Base-by-base conservation (phyloP, 2,797 vertebrate genomes). In the Betta splendens region DNA sequence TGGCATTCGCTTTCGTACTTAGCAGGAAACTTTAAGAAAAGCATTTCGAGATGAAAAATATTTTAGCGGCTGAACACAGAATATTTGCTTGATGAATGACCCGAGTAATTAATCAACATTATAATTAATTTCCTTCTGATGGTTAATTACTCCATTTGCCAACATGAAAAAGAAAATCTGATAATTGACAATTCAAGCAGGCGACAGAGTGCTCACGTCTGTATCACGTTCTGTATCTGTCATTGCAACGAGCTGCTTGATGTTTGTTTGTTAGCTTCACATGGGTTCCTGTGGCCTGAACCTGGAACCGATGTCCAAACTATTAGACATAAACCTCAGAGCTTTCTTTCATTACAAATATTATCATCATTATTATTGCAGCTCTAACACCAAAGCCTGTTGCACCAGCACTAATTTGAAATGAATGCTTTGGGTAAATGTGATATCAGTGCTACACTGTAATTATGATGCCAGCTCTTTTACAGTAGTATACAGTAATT, bases 1-100 rank as follows among this genome's bases (percentile, higher is more conserved):
- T 58, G 53, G 79, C 60, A 66, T 77, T 65, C 75, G 64, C 72
- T 73, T 67, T 68, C 54, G 74, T 69, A 69, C 58, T 65, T 59
- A 44, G 57, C 31, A 35, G 46, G 3, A 37, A 9, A 18, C 3
- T 4, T 18, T 2, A 18, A 6, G 3, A 17, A 9, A 18, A 3
- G 7, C 25, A 9, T 26, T 18, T 38, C 38, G 38, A 18, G 17
- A 37, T 36, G 6, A 35, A n/a, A 35, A 9, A 18, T 15, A 7
- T 26, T 7, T 26, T 25, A 26, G 25, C 26, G 26, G 25, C 25
- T 26, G 25, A 15, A 33, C 13, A 33, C 3, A 32, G 31, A 32
- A 32, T 32, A 32, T 32, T 3, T 36, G 7, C n/a, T 36, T 36
- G n/a, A 36, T 16, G 17, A 36, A 16, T 3, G 2, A 33, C 32